Percentiles rank a stretch among this genome's conserved stretches.
phyloP scores from a whole-genome alignment of 2,797 vertebrate species.

The Melanotaenia maccullochi region DNA sequence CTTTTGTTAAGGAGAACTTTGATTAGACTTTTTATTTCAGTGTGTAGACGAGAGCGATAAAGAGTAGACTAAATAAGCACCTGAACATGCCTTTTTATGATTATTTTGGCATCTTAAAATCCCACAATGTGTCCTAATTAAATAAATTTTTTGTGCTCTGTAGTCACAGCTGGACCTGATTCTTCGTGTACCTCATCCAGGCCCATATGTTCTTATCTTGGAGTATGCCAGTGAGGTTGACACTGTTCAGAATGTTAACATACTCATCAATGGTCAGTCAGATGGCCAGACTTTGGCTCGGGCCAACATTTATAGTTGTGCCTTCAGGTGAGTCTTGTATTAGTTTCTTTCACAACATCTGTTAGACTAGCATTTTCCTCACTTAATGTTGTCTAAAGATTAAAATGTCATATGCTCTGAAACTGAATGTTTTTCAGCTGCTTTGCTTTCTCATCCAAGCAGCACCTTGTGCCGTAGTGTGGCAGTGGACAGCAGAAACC shows the following conservation, averaged over 20 bases:
- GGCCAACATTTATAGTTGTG: slow-evolving; percentile 90
- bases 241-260: slow-evolving; percentile 77
- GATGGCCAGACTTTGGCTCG: slow-evolving; percentile 74
- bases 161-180: slow-evolving; percentile 87
- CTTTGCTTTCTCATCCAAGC: slow-evolving; percentile 29
- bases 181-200: slow-evolving; percentile 82
- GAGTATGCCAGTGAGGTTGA: slow-evolving; percentile 88
- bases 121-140: not conserved
- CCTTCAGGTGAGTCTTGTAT: slow-evolving; percentile 83
- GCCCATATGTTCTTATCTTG: slow-evolving; percentile 85
- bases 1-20: not conserved
- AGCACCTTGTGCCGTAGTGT: slow-evolving; percentile 91
- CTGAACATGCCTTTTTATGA: not conserved
- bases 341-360: not conserved
- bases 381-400: not conserved
- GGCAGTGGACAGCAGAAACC: slow-evolving; percentile 82
- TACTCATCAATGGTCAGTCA: slow-evolving; percentile 74
- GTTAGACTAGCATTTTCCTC: not conserved
- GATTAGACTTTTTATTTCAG: no score
- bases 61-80: not conserved
- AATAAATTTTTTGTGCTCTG: slow-evolving; percentile 12
- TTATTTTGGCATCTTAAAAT: not conserved
- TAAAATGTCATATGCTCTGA: not conserved
- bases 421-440: not conserved
- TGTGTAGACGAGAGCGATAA: not conserved